phyloP scores from a whole-genome alignment of 2,888 invertebrate species.

The Aleiodes leptofemur region DNA sequence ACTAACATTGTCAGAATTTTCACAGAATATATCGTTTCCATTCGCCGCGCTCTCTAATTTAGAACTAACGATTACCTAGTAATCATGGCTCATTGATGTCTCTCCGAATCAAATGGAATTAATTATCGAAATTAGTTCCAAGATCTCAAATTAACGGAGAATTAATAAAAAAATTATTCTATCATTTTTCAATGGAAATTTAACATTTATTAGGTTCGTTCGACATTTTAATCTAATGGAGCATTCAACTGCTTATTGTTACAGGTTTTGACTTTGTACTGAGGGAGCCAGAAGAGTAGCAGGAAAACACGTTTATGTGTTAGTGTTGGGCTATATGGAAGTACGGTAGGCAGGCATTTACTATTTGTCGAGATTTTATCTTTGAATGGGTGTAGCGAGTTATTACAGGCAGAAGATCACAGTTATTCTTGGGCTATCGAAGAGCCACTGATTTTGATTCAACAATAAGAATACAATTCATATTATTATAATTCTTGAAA shows the following conservation, averaged over 20 bases:
- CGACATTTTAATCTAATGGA: background rate
- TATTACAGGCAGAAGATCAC: slow-evolving; percentile 67
- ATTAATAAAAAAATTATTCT: too few relatives aligned
- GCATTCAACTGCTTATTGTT: slow-evolving; percentile 5
- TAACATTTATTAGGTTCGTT: background rate
- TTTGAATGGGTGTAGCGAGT: slow-evolving; percentile 68
- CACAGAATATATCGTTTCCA: slow-evolving; percentile 3
- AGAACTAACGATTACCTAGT: background rate
- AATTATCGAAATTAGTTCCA: too few relatives aligned
- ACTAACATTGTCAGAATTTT: background rate
- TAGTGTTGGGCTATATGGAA: slow-evolving; percentile 35
- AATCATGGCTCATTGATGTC: background rate
- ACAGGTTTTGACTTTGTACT: background rate
- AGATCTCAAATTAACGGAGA: too few relatives aligned
- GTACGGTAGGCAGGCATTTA: slow-evolving; percentile 65
- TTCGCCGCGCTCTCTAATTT: slow-evolving; percentile 19
- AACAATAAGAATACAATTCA: background rate
- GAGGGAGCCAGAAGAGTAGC: slow-evolving; percentile 3
- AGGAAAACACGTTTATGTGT: background rate
- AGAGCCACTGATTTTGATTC: slow-evolving; percentile 15
- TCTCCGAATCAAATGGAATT: too few relatives aligned
- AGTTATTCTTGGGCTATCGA: slow-evolving; percentile 7
- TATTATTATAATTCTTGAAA: background rate
- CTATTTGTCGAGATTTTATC: slow-evolving; percentile 72
- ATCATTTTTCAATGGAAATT: too few relatives aligned